Base-by-base conservation (phyloP, 2,797 vertebrate genomes). In the Hyperoplus immaculatus region DNA sequence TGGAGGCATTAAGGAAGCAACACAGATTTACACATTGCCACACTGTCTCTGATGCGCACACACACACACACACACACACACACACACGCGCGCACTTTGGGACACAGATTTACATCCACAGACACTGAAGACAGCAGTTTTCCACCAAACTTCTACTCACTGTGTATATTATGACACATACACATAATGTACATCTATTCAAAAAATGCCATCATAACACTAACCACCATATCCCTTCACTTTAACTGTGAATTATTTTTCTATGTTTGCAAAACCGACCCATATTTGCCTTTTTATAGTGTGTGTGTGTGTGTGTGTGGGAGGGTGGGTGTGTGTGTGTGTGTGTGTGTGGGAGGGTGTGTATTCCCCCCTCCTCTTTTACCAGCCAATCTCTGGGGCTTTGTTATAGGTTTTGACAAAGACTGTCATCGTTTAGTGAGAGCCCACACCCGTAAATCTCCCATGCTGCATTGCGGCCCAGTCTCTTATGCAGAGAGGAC, bases 381-480 rank as follows among this genome's bases (percentile, higher is more conserved):
- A 69, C 74, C 65, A 67, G 49, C 72, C 95, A 93, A 83, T 92
- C 95, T 95, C 94, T 94, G 86, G 95, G 95, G 95, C 95, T 96
- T 97, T 96, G 96, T 97, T 97, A 97, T 93, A 93, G 92, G 95
- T 94, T 96, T 95, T 97, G 96, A 97, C 97, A 97, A 89, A 91
- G 96, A 95, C 96, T 96, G 97, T 97, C 97, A 97, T 96, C 84
- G 93, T 96, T 97, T 96, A 97, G 95, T 96, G 95, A 94, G 95
- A 95, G 94, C 94, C 94, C 95, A 94, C 96, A 94, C 77, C 86
- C 89, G 94, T 97, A 96, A 97, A 97, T 97, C 97, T 97, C 95
- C 92, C 92, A 95, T 95, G 93, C 96, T 96, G 97, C 96, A 93
- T 92, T 96, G 96, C 83, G 51, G 88, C 86, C 80, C 69, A 93